Evolutionary conservation across 2,113 vertebrate genomes (phyloP), one percentile per base, ranked within the genome.

Genomic region (Hippocampus barbouri): DNA sequence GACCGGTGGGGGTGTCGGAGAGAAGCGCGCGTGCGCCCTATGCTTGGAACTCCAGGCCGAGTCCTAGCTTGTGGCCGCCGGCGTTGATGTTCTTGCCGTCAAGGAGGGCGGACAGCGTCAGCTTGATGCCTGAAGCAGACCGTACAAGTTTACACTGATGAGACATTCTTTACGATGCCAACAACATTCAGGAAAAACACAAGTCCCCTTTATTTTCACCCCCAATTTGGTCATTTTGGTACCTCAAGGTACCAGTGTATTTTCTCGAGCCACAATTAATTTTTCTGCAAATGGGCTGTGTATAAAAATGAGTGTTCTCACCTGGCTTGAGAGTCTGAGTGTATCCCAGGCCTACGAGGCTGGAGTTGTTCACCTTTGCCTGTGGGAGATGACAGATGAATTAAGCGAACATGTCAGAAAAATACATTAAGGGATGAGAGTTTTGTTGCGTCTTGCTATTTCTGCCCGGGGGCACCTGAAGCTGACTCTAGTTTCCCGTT

Each of bases 301-400:
- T 3, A 25, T 25, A 14, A 14, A 57, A 57, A 57, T 27, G 21
- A 68, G 14, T 34, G 15, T 27, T 79, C 94, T 85, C 85, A 99
- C 97, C 97, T 92, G 96, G 96, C 87, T 97, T 98, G 85, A 99
- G 91, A 74, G 94, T 96, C 89, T 99, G 97, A 89, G 95, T 97
- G 78, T 99, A 99, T 85, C 97, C 97, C 87, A 99, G 91, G 49
- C 97, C 97, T 9, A 99, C 94, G 14, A 99, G 94, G 81, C 97
- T 98, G 80, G 97, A 98, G 85, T 99, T 99, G 90, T 98, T 99
- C 90, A 98, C 97, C 93, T 99, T 99, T 85, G 95, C 96, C 97
- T 99, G 79, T 27, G 20, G 47, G 62, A 27, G 47, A 76, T 2
- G 9, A 45, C 41, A 79, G 0, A 73, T 40, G 18, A 27, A 75